Percentiles rank a stretch among this genome's conserved stretches.
phyloP scores from a whole-genome alignment of 2,797 vertebrate species.

The Pantherophis vulpinus region DNA sequence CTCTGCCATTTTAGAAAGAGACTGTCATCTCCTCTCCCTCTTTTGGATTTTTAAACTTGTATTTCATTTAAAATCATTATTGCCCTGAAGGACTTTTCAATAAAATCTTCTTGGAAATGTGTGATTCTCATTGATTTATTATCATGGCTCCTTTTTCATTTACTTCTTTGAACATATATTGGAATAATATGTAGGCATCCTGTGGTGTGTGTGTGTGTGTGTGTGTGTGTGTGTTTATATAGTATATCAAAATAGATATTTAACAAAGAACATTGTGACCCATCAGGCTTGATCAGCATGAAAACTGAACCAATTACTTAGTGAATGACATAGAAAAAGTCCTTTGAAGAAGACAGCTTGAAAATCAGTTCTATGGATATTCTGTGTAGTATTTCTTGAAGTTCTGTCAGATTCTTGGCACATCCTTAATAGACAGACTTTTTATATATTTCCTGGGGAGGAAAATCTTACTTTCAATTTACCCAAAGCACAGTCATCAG shows the following conservation, averaged over 20 bases:
- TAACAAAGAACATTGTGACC: not conserved
- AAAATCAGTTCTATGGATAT: not conserved
- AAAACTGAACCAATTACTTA: not conserved
- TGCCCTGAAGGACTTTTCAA: not conserved
- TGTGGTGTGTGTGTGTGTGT: not conserved
- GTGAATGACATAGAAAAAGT: not conserved
- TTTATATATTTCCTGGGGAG: constrained; percentile 1
- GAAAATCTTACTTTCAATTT: constrained; percentile 54
- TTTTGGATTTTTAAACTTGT: not conserved
- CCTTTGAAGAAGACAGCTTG: not conserved
- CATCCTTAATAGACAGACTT: constrained; percentile 39
- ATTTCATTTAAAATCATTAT: not conserved
- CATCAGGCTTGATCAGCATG: not conserved
- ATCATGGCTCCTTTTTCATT: not conserved
- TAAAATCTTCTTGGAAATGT: not conserved
- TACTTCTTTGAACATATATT: not conserved
- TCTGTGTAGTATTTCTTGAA: constrained; percentile 30
- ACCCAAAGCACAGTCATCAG: constrained; percentile 40
- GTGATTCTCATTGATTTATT: not conserved
- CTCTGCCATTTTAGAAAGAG: not conserved
- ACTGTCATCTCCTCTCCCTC: not conserved
- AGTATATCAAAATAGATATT: not conserved
- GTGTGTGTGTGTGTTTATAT: not conserved
- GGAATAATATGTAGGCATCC: not conserved
- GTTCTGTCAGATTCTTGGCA: constrained; percentile 40